Evolutionary conservation across 2,797 vertebrate genomes (phyloP).

Genomic region (Chloroceryle amazona): DNA sequence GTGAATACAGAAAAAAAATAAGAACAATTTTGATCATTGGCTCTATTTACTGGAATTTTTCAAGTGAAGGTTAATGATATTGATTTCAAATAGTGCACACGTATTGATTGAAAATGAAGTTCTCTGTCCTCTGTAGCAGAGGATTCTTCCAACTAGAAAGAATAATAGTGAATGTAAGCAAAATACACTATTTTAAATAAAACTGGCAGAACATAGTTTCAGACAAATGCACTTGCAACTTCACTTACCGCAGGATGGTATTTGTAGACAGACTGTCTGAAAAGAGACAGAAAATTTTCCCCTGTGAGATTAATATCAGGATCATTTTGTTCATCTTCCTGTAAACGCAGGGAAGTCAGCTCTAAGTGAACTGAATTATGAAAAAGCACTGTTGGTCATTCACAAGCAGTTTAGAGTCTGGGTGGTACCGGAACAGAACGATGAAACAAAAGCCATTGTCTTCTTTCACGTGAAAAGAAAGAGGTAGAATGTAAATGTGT

Average conservation of each 20-base stretch:
- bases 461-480: slow-evolving; percentile 4
- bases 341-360: slow-evolving; percentile 54
- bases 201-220: slow-evolving; percentile 57
- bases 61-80: slow-evolving; percentile 63
- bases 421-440: background rate
- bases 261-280: slow-evolving; percentile 61
- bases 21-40: slow-evolving; percentile 76
- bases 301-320: background rate
- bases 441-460: background rate
- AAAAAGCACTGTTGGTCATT: background rate
- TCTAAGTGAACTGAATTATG: slow-evolving; percentile 73
- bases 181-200: slow-evolving; percentile 55
- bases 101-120: slow-evolving; percentile 46
- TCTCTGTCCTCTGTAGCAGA: slow-evolving; percentile 30
- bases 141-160: slow-evolving; percentile 2
- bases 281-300: slow-evolving; percentile 51
- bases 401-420: background rate
- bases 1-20: slow-evolving; percentile 63
- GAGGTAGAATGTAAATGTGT: background rate
- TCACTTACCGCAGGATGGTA: slow-evolving; percentile 26
- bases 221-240: slow-evolving; percentile 60
- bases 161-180: slow-evolving; percentile 36
- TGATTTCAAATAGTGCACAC: slow-evolving; percentile 47
- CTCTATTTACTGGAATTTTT: slow-evolving; percentile 74
- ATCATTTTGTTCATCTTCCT: slow-evolving; percentile 67